A percentile compares a stretch with the other conserved stretches of the same genome.
phyloP scores from a whole-genome alignment of 2,113 vertebrate species.

The Boulengeromyrus knoepffleri region DNA sequence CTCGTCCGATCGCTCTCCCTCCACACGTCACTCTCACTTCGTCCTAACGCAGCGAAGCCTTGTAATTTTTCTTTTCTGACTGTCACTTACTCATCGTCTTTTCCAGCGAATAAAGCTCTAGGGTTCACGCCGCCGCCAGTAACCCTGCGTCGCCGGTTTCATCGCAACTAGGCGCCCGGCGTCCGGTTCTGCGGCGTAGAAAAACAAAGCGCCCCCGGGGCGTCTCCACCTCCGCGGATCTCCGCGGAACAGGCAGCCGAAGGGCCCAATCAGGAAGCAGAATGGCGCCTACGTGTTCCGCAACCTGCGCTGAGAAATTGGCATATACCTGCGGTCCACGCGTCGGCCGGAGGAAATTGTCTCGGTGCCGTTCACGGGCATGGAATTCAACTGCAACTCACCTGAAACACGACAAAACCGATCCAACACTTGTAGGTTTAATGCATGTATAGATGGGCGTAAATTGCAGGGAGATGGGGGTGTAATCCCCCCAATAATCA shows the following conservation, averaged over 20 bases:
- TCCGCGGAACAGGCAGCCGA: slow-evolving; percentile 37
- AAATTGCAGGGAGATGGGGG: too few relatives aligned
- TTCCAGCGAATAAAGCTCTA: neutral
- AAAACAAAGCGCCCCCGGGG: slow-evolving; percentile 24
- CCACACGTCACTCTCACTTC: neutral
- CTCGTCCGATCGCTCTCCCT: neutral
- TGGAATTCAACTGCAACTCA: neutral
- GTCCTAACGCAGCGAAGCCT: neutral
- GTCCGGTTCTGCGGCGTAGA: slow-evolving; percentile 47
- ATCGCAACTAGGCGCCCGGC: slow-evolving; percentile 45
- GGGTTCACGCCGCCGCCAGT: slow-evolving; percentile 7
- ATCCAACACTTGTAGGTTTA: neutral
- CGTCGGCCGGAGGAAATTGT: neutral
- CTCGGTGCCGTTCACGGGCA: neutral
- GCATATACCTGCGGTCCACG: neutral
- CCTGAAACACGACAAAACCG: neutral
- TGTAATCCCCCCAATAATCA: too few relatives aligned
- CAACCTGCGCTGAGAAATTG: neutral
- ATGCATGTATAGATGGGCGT: neutral
- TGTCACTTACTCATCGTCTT: neutral
- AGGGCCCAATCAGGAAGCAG: slow-evolving; percentile 35
- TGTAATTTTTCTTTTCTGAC: neutral
- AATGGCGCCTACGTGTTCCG: neutral
- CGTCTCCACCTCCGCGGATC: slow-evolving; percentile 21
- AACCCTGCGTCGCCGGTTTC: slow-evolving; percentile 40